These are phyloP conservation scores for Trematomus loennbergii DNA, from an alignment of 2,113 vertebrate genomes.

Conservation along the genomic window DNA sequence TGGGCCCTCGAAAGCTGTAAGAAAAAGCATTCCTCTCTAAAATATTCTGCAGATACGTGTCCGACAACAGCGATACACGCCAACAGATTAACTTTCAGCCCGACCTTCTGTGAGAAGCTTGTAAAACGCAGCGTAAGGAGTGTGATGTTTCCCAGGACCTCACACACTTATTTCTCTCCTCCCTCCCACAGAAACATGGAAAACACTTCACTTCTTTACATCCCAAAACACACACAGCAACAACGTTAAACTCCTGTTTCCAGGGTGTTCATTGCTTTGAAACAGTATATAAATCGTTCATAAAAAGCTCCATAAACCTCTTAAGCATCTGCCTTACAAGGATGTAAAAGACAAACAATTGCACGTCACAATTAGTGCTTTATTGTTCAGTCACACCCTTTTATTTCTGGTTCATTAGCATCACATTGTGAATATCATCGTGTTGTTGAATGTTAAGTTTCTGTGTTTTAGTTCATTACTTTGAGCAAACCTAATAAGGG, in stretches of 20 bases:
- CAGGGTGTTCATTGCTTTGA: conserved; percentile 16
- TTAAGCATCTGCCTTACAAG: conserved; percentile 22
- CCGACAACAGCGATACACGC: conserved; percentile 34
- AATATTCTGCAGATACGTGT: conserved; percentile 42
- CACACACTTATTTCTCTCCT: conserved; percentile 6
- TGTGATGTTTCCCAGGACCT: conserved; percentile 56
- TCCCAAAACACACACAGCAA: background rate
- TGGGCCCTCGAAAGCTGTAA: conserved; percentile 35
- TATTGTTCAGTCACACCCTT: conserved; percentile 40
- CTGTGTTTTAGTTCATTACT: background rate
- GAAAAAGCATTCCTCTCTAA: conserved; percentile 25
- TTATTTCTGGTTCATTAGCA: background rate
- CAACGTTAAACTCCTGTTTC: conserved; percentile 24
- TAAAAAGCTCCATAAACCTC: conserved; percentile 47
- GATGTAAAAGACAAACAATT: conserved; percentile 33
- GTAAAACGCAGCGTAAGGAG: conserved; percentile 56
- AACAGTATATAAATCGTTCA: conserved; percentile 8
- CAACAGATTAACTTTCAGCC: conserved; percentile 50
- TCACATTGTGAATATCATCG: background rate
- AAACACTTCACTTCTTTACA: conserved; percentile 37
- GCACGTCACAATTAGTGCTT: conserved; percentile 23
- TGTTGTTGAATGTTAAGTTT: background rate
- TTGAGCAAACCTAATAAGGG: background rate
- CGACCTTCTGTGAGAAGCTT: conserved; percentile 41
- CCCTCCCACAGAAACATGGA: conserved; percentile 18